Conservation (phyloP, 2,113 vertebrate genomes). For the Pteronura brasiliensis region DNA sequence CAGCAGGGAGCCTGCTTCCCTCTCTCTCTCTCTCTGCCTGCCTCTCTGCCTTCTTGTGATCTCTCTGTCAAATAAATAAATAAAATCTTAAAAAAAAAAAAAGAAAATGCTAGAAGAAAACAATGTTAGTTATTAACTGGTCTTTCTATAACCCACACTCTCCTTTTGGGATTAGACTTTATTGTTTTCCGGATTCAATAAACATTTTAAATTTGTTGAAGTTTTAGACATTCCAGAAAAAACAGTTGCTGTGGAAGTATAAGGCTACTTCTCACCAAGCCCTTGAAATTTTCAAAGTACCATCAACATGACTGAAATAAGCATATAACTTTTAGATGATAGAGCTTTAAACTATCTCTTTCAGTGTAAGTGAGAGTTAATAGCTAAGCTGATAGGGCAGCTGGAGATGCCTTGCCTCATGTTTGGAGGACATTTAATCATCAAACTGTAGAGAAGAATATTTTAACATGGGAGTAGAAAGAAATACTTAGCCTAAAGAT, state of each 20-base stretch:
- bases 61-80: too few species aligned
- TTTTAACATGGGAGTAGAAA: neutral
- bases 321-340: neutral
- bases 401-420: neutral
- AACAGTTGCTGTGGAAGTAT: neutral
- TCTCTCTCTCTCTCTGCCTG: too few species aligned
- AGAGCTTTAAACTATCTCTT: neutral
- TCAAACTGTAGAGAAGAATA: constrained; percentile 6
- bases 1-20: too few species aligned
- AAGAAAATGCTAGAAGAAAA: neutral
- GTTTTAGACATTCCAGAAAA: neutral
- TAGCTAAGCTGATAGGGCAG: neutral
- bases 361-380: neutral
- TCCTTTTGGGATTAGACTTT: neutral
- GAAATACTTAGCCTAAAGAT: neutral
- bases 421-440: neutral
- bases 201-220: constrained; percentile 19
- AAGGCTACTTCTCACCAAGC: neutral
- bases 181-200: neutral
- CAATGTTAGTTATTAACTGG: neutral
- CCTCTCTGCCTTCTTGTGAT: too few species aligned
- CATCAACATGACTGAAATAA: neutral
- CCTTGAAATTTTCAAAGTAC: neutral
- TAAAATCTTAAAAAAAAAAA: too few species aligned
- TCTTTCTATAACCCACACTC: neutral